Evolutionary conservation across 2,113 vertebrate species (phyloP).

Genomic region (Sminthopsis crassicaudata): DNA sequence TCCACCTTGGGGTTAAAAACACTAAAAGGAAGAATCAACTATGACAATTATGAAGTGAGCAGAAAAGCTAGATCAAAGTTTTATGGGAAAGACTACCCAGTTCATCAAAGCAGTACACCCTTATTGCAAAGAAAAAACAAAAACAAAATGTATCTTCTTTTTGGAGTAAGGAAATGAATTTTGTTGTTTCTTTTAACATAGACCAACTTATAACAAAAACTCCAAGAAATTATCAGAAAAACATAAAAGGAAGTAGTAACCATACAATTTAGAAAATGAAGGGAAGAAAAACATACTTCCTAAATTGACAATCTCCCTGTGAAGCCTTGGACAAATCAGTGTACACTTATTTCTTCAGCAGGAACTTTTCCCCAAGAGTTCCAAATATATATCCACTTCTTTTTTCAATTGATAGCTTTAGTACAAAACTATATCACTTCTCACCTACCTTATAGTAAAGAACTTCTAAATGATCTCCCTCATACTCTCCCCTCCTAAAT

Average conservation of each 20-base stretch:
- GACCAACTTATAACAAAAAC: background rate
- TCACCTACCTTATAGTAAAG: background rate
- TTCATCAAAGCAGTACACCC: slow-evolving; percentile 35
- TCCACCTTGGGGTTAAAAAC: slow-evolving; percentile 82
- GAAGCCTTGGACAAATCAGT: background rate
- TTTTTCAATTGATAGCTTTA: background rate
- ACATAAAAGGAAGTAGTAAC: background rate
- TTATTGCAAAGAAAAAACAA: background rate
- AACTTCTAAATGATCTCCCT: background rate
- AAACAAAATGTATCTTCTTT: background rate
- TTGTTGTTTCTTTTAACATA: background rate
- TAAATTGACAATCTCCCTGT: background rate
- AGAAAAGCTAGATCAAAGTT: slow-evolving; percentile 80
- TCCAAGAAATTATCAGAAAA: background rate
- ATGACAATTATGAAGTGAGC: slow-evolving; percentile 78
- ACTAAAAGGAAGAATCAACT: slow-evolving; percentile 80
- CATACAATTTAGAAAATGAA: background rate
- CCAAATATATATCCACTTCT: background rate
- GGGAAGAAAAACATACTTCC: background rate
- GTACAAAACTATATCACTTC: background rate
- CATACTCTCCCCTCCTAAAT: background rate
- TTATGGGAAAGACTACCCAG: slow-evolving; percentile 73
- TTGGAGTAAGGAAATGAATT: background rate
- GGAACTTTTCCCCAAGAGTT: background rate
- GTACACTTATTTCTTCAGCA: background rate